phyloP scores from a whole-genome alignment of 2,797 vertebrate species.

The Sebastes paucispinis region DNA sequence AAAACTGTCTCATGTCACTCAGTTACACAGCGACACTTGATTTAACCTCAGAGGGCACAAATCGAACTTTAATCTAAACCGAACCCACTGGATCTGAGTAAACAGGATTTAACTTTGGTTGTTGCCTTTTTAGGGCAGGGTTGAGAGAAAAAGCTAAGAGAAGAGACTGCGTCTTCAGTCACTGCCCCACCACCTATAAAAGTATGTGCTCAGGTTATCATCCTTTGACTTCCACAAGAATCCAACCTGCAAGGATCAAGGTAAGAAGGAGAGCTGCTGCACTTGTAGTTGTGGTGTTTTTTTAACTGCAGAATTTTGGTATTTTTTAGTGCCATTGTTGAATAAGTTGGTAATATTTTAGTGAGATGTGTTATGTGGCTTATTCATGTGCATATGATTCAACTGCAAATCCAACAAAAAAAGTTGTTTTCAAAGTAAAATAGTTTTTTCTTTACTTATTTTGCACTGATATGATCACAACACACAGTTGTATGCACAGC shows the following conservation, averaged over 20 bases:
- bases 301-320: neutral
- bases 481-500: neutral
- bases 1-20: neutral
- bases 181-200: constrained; percentile 24
- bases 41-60: neutral
- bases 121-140: constrained; percentile 10
- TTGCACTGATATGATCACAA: neutral
- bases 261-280: constrained; percentile 38
- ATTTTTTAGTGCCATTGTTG: neutral
- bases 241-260: constrained; percentile 2
- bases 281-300: neutral
- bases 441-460: neutral
- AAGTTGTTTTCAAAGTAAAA: neutral
- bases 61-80: constrained; percentile 32
- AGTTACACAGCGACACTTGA: neutral
- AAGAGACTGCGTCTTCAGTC: neutral
- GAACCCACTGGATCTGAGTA: neutral
- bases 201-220: neutral
- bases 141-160: neutral
- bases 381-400: neutral
- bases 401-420: neutral
- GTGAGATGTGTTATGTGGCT: neutral
- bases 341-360: neutral
- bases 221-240: neutral
- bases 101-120: neutral